Percentiles rank a stretch among this genome's conserved stretches.
Evolutionary conservation across 2,113 vertebrate species (phyloP).

Genomic region (Phylloscopus trochilus): DNA sequence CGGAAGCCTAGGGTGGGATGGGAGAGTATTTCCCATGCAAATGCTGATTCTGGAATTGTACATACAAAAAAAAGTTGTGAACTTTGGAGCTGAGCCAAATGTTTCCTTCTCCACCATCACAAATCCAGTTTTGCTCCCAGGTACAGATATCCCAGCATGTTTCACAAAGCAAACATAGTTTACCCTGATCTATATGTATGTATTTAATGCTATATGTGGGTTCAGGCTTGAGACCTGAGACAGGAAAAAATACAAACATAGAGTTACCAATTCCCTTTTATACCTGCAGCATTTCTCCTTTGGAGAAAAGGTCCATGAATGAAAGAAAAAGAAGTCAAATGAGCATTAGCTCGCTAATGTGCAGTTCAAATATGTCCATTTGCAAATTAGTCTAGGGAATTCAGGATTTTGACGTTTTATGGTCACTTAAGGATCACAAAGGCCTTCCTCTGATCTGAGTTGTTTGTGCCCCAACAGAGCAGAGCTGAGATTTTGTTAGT

Average conservation of each 20-base stretch:
- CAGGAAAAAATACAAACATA: not conserved
- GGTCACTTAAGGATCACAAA: not conserved
- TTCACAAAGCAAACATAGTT: not conserved
- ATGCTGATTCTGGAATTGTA: slow-evolving; percentile 57
- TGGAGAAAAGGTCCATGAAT: not conserved
- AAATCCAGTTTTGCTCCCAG: slow-evolving; percentile 38
- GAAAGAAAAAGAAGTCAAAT: slow-evolving; percentile 6
- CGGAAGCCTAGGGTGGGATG: not conserved
- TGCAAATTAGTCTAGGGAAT: slow-evolving; percentile 1
- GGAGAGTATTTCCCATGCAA: slow-evolving; percentile 39
- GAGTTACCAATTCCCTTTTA: not conserved
- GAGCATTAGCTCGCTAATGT: not conserved
- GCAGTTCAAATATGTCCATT: not conserved
- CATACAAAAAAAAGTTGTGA: slow-evolving; percentile 46
- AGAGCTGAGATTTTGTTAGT: not conserved
- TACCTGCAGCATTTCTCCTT: not conserved
- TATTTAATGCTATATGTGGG: not conserved
- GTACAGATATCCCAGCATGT: not conserved
- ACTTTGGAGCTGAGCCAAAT: slow-evolving; percentile 24
- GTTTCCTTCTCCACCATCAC: slow-evolving; percentile 18
- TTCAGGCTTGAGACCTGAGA: not conserved
- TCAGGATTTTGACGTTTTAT: not conserved
- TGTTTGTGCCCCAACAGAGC: not conserved
- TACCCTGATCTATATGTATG: not conserved
- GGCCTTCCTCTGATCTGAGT: not conserved